phyloP scores from a whole-genome alignment of 2,888 invertebrate genomes.

The Caenorhabditis sp. region DNA sequence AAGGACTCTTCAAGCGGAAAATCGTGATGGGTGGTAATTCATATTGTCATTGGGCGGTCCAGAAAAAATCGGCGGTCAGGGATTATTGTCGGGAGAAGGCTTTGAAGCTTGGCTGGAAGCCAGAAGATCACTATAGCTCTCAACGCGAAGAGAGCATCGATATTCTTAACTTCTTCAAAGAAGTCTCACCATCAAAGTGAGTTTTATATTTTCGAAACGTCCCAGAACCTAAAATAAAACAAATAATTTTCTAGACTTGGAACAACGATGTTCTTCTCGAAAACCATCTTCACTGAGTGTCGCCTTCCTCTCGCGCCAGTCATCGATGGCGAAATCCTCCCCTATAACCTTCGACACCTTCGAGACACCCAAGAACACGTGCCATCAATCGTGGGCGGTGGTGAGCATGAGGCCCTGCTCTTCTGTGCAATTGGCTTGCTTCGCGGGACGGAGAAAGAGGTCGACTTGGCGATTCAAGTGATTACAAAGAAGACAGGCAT shows the following conservation, averaged over 20 bases:
- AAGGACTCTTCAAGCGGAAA: slow-evolving; percentile 62
- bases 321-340: slow-evolving; percentile 67
- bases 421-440: slow-evolving; percentile 64
- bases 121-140: slow-evolving; percentile 39
- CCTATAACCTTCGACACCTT: slow-evolving; percentile 42
- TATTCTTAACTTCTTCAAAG: slow-evolving; percentile 57
- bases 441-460: slow-evolving; percentile 55
- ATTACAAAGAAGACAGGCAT: slow-evolving; percentile 37
- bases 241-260: slow-evolving; percentile 49
- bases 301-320: slow-evolving; percentile 64
- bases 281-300: slow-evolving; percentile 55
- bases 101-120: slow-evolving; percentile 59
- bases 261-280: slow-evolving; percentile 57
- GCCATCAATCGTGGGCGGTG: slow-evolving; percentile 60
- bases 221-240: too few species aligned
- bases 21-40: slow-evolving; percentile 65
- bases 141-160: slow-evolving; percentile 56
- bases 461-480: slow-evolving; percentile 39
- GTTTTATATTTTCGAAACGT: slow-evolving; percentile 2
- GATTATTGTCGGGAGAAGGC: slow-evolving; percentile 63
- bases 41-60: slow-evolving; percentile 62
- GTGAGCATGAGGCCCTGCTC: slow-evolving; percentile 63
- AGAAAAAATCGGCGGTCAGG: slow-evolving; percentile 43
- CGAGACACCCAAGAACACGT: slow-evolving; percentile 55
- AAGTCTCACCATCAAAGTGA: slow-evolving; percentile 57